Evolutionary conservation across 2,113 vertebrate genomes (phyloP).

Genomic region (Apeltes quadracus): DNA sequence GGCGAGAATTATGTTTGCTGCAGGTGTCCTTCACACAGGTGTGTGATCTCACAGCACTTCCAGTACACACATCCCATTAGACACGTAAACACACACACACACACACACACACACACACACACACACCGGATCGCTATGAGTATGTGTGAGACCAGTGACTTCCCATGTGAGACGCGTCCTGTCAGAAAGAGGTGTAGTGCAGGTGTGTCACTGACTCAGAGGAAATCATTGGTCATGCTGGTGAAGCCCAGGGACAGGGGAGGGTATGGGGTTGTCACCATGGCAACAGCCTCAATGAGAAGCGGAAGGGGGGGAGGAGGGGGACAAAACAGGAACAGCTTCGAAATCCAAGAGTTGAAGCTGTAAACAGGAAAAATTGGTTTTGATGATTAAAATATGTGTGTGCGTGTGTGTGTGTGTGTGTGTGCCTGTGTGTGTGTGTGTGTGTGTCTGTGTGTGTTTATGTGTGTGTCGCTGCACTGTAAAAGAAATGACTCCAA

Average conservation of each 20-base stretch:
- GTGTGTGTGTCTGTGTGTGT: constrained; percentile 3
- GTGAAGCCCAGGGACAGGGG: constrained; percentile 14
- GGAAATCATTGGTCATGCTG: constrained; percentile 53
- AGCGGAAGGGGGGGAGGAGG: constrained; percentile 11
- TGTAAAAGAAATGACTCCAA: background rate
- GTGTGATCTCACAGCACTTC: constrained; percentile 66
- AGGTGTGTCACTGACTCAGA: constrained; percentile 62
- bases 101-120: constrained; percentile 24
- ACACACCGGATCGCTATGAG: constrained; percentile 26
- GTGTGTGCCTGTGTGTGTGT: background rate
- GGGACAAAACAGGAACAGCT: constrained; percentile 31
- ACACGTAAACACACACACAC: constrained; percentile 38
- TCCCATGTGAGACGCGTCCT: constrained; percentile 53
- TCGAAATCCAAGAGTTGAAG: constrained; percentile 8
- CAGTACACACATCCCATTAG: constrained; percentile 40
- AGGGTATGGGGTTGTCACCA: constrained; percentile 40
- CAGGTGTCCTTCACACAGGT: constrained; percentile 67
- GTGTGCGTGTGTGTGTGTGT: background rate
- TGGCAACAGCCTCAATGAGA: constrained; percentile 52
- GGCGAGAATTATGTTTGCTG: constrained; percentile 73
- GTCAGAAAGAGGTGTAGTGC: constrained; percentile 47
- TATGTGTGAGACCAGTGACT: constrained; percentile 50
- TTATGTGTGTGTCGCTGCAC: background rate
- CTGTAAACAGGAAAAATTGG: constrained; percentile 6
- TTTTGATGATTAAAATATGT: constrained; percentile 5